A percentile compares a stretch with the other conserved stretches of the same genome.
These are phyloP conservation scores for Andrena flavipes DNA, from an alignment of 2,888 invertebrate species.

Conservation along the genomic window DNA sequence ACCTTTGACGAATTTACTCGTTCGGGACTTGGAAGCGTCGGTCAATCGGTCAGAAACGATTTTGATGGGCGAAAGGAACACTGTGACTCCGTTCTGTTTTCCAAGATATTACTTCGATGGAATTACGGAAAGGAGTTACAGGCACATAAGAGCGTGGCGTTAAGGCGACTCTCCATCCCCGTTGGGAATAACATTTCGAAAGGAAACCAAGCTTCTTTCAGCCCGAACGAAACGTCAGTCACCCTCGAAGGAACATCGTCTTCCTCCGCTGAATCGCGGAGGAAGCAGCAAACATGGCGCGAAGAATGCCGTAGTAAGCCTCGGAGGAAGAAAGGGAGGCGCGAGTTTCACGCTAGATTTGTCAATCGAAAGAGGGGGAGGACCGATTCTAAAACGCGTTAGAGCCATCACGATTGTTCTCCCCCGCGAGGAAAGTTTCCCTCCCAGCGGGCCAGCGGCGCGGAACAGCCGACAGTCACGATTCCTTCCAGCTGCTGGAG, in stretches of 20 bases:
- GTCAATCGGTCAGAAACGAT: too few relatives aligned
- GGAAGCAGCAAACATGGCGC: background rate
- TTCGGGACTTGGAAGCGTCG: too few relatives aligned
- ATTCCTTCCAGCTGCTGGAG: background rate
- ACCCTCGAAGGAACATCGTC: background rate
- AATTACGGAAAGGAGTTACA: too few relatives aligned
- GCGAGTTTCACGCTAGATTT: slow-evolving; percentile 13
- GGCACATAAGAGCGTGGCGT: too few relatives aligned
- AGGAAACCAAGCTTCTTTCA: background rate
- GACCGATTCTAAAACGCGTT: slow-evolving; percentile 7
- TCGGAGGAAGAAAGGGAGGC: background rate
- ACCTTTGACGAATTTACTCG: background rate
- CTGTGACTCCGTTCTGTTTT: too few relatives aligned
- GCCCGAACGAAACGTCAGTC: slow-evolving; percentile 1
- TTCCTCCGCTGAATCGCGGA: background rate
- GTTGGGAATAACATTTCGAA: background rate
- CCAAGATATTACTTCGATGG: too few relatives aligned
- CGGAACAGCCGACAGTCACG: slow-evolving; percentile 17
- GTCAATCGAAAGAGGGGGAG: background rate
- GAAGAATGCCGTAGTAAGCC: background rate
- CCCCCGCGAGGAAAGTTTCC: background rate
- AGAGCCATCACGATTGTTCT: slow-evolving; percentile 6
- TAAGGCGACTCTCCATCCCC: too few relatives aligned
- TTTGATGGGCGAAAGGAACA: too few relatives aligned
- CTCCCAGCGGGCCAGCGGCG: background rate